Conservation (phyloP, 2,888 invertebrate genomes). For the Cosmopolites sordidus region DNA sequence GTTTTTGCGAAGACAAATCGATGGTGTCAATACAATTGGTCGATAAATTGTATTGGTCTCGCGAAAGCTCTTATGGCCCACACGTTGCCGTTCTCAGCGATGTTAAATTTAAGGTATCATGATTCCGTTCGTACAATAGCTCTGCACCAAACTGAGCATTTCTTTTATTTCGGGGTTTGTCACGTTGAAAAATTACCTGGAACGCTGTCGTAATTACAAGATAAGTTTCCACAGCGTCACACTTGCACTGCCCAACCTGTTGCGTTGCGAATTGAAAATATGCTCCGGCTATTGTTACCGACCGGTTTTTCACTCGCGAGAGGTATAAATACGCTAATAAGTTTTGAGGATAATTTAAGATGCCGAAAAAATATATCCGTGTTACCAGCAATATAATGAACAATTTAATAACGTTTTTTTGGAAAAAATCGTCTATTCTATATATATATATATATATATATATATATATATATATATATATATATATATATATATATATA, state of each 20-base stretch:
- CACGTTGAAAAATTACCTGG: conserved; percentile 2
- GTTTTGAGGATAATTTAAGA: neutral
- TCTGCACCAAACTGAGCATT: neutral
- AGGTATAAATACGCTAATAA: neutral
- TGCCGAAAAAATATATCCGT: too few species aligned
- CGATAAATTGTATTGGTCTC: too few species aligned
- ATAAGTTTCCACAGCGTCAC: conserved; percentile 1
- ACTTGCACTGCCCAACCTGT: neutral
- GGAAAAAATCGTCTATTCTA: too few species aligned
- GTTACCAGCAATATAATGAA: too few species aligned
- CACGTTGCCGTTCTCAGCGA: neutral
- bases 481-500: too few species aligned
- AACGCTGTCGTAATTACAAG: conserved; percentile 1
- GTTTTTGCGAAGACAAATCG: too few species aligned
- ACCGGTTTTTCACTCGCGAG: neutral
- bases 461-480: too few species aligned
- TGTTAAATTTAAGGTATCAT: neutral
- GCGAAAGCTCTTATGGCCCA: too few species aligned
- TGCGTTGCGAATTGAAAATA: neutral
- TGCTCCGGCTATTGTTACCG: neutral
- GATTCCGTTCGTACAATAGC: neutral
- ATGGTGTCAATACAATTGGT: too few species aligned
- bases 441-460: too few species aligned
- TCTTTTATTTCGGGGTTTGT: conserved; percentile 2
- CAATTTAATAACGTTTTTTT: too few species aligned